Percentiles rank a stretch among this genome's conserved stretches.
Conservation (phyloP, 2,113 vertebrate genomes). For the Chaetodon auriga region DNA sequence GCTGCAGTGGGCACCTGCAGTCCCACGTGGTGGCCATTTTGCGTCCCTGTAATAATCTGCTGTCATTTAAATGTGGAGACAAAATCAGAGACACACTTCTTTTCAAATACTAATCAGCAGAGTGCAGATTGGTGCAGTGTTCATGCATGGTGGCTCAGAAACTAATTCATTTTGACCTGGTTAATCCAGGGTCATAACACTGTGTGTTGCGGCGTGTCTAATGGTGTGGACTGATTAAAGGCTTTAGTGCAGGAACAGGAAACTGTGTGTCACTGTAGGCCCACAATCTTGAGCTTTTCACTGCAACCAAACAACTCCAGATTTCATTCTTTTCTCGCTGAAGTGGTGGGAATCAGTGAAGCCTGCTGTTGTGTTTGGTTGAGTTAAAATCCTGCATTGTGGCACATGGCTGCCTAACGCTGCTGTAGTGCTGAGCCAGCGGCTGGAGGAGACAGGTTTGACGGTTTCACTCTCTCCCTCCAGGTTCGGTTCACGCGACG, state of each 20-base stretch:
- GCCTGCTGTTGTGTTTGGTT: slow-evolving; percentile 41
- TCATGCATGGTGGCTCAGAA: slow-evolving; percentile 55
- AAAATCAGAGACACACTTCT: slow-evolving; percentile 16
- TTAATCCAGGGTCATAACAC: slow-evolving; percentile 54
- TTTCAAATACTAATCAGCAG: slow-evolving; percentile 53
- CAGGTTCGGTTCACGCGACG: slow-evolving; percentile 96
- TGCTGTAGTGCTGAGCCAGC: slow-evolving; percentile 1
- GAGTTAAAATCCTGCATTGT: slow-evolving; percentile 34
- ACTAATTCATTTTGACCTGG: slow-evolving; percentile 35
- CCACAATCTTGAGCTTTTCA: slow-evolving; percentile 33
- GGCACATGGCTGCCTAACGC: slow-evolving; percentile 40
- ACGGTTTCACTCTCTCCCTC: neutral
- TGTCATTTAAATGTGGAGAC: neutral
- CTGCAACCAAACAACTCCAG: slow-evolving; percentile 36
- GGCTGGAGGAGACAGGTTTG: neutral
- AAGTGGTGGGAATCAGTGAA: slow-evolving; percentile 11
- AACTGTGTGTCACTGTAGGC: slow-evolving; percentile 31
- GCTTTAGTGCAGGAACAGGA: slow-evolving; percentile 28
- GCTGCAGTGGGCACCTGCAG: slow-evolving; percentile 23
- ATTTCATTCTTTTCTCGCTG: neutral
- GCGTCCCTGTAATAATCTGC: slow-evolving; percentile 32
- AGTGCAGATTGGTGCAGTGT: slow-evolving; percentile 52
- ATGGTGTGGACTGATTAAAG: slow-evolving; percentile 45
- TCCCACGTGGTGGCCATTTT: slow-evolving; percentile 28
- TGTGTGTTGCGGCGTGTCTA: slow-evolving; percentile 55